Evolutionary conservation across 92 coral and sea anemone genomes (phyloP), one percentile per base, ranked within the genome.

Genomic region (Palythoa heliodiscus): DNA sequence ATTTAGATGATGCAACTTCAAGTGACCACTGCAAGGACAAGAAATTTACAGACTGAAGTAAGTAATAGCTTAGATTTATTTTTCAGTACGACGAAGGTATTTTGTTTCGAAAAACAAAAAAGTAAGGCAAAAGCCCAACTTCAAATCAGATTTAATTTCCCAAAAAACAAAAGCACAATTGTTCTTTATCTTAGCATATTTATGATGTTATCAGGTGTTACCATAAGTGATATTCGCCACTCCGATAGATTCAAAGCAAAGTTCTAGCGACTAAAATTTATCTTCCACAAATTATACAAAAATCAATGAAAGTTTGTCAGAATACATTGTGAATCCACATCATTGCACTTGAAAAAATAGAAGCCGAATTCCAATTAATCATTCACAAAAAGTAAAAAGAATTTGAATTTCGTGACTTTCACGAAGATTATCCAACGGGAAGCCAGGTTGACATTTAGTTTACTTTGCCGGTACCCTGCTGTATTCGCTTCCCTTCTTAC

Each of bases 51-150:
- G 47, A 64, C 25, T 35, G 47, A 69, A 25, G 73, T 29, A 7
- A 69, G 73, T 7, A 22, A 69, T 69, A 69, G 73, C 73, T 69
- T 69, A 69, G 73, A 69, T 29, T 69, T 69, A 69, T 69, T 69
- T 69, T 69, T 69, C 47, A 25, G n/a, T 48, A 69, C 29, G 47
- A 69, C 73, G 35, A 69, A 69, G 25, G 25, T 69, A 69, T 69
- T 9, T 69, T 69, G 5, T 69, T 69, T 69, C 73, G 35, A 69
- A 69, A 69, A 69, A 69, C 73, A 2, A 43, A 13, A 69, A 69
- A 69, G 10, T 69, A 69, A 69, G 29, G 73, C 73, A 24, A 69
- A 69, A 69, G 25, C 73, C 73, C 25, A 69, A 69, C 16, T 69
- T 69, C 73, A 69, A 69, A 69, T 19, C 73, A 17, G 35, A 29